Evolutionary conservation across 1,140 invertebrate genomes (phyloP).

Genomic region (Sarcophaga bullata): DNA sequence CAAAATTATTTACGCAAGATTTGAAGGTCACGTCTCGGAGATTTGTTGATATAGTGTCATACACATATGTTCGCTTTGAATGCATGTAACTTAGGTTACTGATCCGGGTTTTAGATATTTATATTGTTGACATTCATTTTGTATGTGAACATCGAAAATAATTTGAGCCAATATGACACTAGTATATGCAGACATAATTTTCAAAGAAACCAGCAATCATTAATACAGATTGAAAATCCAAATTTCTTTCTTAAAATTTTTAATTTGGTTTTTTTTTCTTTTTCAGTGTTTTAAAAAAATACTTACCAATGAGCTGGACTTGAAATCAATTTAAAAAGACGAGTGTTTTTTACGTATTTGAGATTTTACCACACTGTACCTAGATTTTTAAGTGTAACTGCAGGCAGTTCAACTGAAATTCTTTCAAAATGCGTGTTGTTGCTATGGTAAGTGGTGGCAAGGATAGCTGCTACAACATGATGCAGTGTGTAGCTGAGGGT

Average conservation of each 20-base stretch:
- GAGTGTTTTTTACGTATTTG: background rate
- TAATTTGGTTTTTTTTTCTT: background rate
- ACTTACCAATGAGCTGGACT: conserved; percentile 35
- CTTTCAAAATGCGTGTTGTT: conserved; percentile 82
- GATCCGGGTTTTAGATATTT: no score
- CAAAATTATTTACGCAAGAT: no score
- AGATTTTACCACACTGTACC: conserved; percentile 17
- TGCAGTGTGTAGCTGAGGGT: conserved; percentile 95
- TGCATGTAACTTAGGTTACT: no score
- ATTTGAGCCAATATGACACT: no score
- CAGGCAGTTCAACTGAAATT: background rate
- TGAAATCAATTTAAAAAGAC: background rate
- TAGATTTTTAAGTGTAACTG: background rate
- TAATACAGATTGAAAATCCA: background rate
- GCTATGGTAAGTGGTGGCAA: conserved; percentile 96
- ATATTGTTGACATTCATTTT: no score
- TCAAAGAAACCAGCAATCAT: background rate
- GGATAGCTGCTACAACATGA: conserved; percentile 99
- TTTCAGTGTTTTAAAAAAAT: conserved; percentile 8
- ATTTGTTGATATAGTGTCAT: no score
- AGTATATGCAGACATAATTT: no score
- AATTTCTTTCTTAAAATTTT: background rate
- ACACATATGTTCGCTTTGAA: no score
- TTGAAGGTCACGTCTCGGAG: no score
- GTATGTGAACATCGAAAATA: no score